Evolutionary conservation across 1,140 invertebrate species (phyloP).

Genomic region (Coptotermes formosanus): DNA sequence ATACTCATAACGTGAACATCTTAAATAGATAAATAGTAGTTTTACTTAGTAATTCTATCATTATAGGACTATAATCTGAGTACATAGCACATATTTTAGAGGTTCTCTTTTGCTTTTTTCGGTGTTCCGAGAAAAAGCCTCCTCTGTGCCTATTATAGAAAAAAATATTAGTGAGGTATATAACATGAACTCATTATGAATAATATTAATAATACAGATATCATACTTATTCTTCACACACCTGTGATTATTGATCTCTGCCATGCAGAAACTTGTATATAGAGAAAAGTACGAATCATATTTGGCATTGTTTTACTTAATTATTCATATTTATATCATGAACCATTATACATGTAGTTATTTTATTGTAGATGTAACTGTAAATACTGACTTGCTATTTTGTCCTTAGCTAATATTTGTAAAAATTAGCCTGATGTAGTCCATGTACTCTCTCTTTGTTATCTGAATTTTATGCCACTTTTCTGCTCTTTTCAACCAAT

Average conservation of each 20-base stretch:
- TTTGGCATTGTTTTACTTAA: not conserved
- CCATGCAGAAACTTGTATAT: conserved; percentile 4
- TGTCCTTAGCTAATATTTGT: too few relatives aligned
- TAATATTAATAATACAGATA: not conserved
- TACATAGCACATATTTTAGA: not conserved
- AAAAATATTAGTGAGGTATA: too few relatives aligned
- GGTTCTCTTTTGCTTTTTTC: not conserved
- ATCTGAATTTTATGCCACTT: too few relatives aligned
- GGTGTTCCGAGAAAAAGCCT: conserved; percentile 1
- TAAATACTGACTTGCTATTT: not conserved
- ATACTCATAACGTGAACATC: too few relatives aligned
- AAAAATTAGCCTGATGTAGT: too few relatives aligned
- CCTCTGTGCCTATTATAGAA: conserved; percentile 3
- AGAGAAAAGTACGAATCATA: not conserved
- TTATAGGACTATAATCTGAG: not conserved
- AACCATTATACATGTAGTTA: too few relatives aligned
- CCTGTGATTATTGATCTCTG: not conserved
- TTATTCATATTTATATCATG: too few relatives aligned
- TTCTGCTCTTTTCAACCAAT: too few relatives aligned
- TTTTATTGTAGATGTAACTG: not conserved
- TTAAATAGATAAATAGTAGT: not conserved
- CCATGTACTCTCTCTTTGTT: too few relatives aligned
- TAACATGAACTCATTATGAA: not conserved
- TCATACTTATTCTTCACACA: conserved; percentile 18
- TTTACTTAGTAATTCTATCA: not conserved